Base-by-base conservation (phyloP, 2,888 invertebrate species). In the Silvanus unidentatus region DNA sequence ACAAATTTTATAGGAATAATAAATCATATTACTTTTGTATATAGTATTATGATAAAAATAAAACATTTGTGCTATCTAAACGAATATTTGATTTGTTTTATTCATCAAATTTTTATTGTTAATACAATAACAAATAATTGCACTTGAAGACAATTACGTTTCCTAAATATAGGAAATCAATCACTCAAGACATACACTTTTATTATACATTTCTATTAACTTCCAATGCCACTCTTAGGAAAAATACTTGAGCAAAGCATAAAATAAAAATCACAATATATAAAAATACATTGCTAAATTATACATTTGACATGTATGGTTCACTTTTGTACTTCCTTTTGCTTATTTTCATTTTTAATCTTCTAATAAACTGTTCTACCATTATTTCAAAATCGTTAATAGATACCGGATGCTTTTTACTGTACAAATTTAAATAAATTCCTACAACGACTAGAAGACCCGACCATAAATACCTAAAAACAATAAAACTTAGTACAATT, bases 371-470 rank as follows among this genome's bases (percentile, higher is more conserved):
- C 5, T 55, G 57, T 52, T 67, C 62, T 12, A 66, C 42, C 48
- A 57, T 58, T 35, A 56, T 44, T 54, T 68, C 64, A 36, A 70
- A 59, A 47, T 71, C 70, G 2, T 53, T 38, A 42, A 68, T 52
- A 8, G 66, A 57, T 43, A 69, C 42, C 0, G 78, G 78, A 55
- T 81, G 72, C 49, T 75, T 78, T 69, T 95, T 96, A 68, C 90
- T 89, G 68, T 86, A 88, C 40, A 96, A 79, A 74, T 94, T 96
- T n/a, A 97, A 74, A 71, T 95, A 96, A 64, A 97, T 95, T 4
- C 96, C 96, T 22, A 91, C 54, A 1, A 94, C 77, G 0, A 97
- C 92, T 42, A 97, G 75, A 57, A 88, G 67, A 1, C 95, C 96
- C 0, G 94, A 90, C 90, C 94, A 96, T 0, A 87, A 68, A 69